Evolutionary conservation across 1,140 invertebrate species (phyloP), one percentile per base, ranked within the genome.

Genomic region (Trachymyrmex cornetzi): DNA sequence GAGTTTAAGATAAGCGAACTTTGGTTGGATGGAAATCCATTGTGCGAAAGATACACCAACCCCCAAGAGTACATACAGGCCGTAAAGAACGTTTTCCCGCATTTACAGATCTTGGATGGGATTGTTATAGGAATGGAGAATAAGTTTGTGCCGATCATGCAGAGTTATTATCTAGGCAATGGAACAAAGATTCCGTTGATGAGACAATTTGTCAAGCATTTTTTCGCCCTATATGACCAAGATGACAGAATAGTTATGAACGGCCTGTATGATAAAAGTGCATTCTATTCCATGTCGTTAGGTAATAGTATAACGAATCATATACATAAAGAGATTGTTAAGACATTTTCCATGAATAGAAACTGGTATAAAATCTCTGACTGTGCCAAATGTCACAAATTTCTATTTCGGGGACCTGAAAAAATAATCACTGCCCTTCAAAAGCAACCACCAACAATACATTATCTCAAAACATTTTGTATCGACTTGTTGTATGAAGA

Each of bases 331-430:
- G 92, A 95, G 63, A 89, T 95, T 69, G 92, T 92, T 19, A 95
- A 93, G 74, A 89, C 87, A 19, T 93, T 95, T 77, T 87, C 89
- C 0, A 92, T 77, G 2, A 95, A 95, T 48, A 92, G 95, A 64
- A 95, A 95, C 90, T 86, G 95, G 57, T 71, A 44, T 95, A 7
- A 95, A 95, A 86, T 95, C 94, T 94, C 0, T 11, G 95, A 95
- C 59, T 95, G 95, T 63, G 95, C 95, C 0, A 95, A 95, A 44
- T 95, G 94, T 44, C 91, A 94, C n/a, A 94, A 95, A 71, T 94
- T 92, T 77, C 74, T 95, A 4, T 79, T 95, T 5, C 86, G 85
- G 3, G 95, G 95, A 11, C 93, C 95, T 11, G 94, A 95, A 19
- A 94, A 93, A 74, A 95, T 95, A 59, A 94, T 95, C 24, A 88